Conservation (phyloP, 2,888 invertebrate genomes). For the Limenitis camilla region DNA sequence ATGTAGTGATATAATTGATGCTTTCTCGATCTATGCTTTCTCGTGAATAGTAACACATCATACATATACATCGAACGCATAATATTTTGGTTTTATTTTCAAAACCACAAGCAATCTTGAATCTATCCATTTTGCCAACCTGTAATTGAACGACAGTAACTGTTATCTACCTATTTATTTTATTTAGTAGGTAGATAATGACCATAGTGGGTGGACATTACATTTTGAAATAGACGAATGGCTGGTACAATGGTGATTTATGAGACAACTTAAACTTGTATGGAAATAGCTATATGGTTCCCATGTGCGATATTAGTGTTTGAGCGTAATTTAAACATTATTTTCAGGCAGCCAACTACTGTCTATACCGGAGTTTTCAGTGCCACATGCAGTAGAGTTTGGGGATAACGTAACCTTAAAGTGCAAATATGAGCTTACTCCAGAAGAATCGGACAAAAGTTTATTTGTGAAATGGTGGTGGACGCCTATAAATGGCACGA, state of each 20-base stretch:
- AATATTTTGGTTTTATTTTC: no score
- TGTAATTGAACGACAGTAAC: no score
- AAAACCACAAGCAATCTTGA: no score
- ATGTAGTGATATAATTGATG: no score
- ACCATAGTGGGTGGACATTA: conserved; percentile 35
- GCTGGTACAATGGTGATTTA: conserved; percentile 12
- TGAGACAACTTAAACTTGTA: neutral
- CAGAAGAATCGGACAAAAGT: conserved; percentile 30
- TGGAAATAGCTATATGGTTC: no score
- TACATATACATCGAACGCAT: no score
- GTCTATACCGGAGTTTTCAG: conserved; percentile 49
- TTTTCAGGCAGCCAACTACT: conserved; percentile 50
- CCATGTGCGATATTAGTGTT: no score
- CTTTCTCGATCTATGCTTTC: no score
- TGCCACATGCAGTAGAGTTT: conserved; percentile 40
- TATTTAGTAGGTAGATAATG: conserved; percentile 31
- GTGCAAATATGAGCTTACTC: conserved; percentile 38
- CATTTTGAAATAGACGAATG: conserved; percentile 30
- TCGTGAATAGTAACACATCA: no score
- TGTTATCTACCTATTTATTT: neutral
- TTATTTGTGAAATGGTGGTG: conserved; percentile 60
- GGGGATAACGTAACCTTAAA: conserved; percentile 43
- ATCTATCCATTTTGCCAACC: no score
- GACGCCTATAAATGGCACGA: conserved; percentile 35
- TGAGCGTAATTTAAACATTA: no score